These are phyloP conservation scores for Chrysolina haemoptera DNA, from an alignment of 2,888 invertebrate species.

Conservation along the genomic window DNA sequence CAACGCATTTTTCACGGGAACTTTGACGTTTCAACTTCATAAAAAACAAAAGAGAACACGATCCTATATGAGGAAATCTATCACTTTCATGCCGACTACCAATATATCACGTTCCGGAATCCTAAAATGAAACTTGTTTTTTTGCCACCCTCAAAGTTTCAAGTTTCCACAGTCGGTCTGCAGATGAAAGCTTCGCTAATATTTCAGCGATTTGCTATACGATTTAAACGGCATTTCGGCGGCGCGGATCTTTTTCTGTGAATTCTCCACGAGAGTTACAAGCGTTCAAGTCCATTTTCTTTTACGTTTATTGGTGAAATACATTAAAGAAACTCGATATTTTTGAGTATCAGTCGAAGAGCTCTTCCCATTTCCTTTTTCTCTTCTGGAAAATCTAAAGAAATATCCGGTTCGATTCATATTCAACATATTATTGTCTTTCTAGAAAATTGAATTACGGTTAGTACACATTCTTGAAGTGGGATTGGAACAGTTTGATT, in stretches of 20 bases:
- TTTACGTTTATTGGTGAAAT: slow-evolving; percentile 47
- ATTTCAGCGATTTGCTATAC: slow-evolving; percentile 63
- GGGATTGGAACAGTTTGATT: too few relatives aligned
- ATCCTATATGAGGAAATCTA: slow-evolving; percentile 57
- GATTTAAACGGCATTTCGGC: slow-evolving; percentile 51
- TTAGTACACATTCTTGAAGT: too few relatives aligned
- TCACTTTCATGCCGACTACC: slow-evolving; percentile 59
- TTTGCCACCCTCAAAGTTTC: slow-evolving; percentile 59
- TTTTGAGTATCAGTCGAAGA: slow-evolving; percentile 33
- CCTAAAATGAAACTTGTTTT: slow-evolving; percentile 55
- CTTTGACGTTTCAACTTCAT: slow-evolving; percentile 37
- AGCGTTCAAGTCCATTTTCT: slow-evolving; percentile 45
- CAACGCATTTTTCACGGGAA: not conserved
- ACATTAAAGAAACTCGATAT: slow-evolving; percentile 45
- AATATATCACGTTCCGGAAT: slow-evolving; percentile 52
- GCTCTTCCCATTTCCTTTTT: not conserved
- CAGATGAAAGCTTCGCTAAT: slow-evolving; percentile 62
- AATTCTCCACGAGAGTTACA: slow-evolving; percentile 45
- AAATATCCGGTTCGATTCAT: too few relatives aligned
- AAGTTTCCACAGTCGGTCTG: slow-evolving; percentile 61
- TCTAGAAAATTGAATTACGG: too few relatives aligned
- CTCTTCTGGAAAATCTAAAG: not conserved
- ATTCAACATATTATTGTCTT: too few relatives aligned
- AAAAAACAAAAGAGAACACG: slow-evolving; percentile 40
- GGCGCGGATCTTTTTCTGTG: slow-evolving; percentile 28